Percentiles rank a stretch among this genome's conserved stretches.
phyloP scores from a whole-genome alignment of 2,113 vertebrate species.

The Gadus macrocephalus region DNA sequence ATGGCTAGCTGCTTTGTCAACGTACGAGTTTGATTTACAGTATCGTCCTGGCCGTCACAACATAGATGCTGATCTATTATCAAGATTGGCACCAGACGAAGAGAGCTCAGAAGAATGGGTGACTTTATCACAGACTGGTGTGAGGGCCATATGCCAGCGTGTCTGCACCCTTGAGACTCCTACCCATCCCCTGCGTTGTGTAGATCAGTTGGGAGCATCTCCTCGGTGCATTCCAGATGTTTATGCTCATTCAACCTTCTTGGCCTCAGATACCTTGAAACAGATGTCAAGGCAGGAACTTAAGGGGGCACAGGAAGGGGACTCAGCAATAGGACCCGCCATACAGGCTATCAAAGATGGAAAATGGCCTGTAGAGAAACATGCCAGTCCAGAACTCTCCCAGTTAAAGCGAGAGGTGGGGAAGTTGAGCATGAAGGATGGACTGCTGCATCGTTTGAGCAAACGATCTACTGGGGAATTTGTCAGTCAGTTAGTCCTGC shows the following conservation, averaged over 20 bases:
- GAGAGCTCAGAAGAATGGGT: neutral
- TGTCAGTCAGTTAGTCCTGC: too few species aligned
- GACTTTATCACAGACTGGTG: neutral
- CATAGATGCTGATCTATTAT: neutral
- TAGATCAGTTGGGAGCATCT: constrained; percentile 9
- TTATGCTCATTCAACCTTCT: constrained; percentile 5
- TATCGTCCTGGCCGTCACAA: neutral
- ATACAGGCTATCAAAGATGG: neutral
- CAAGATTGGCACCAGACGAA: neutral
- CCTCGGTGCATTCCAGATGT: neutral
- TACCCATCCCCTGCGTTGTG: neutral
- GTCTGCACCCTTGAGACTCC: neutral
- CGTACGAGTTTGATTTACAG: neutral
- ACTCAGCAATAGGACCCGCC: neutral
- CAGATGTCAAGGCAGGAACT: constrained; percentile 1
- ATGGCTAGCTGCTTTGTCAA: neutral
- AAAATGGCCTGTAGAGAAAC: constrained; percentile 1
- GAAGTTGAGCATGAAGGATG: neutral
- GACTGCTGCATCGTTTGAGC: too few species aligned
- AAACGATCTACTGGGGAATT: too few species aligned
- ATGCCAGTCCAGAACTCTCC: neutral
- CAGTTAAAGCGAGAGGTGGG: neutral
- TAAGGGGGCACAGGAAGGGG: neutral
- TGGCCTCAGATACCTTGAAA: neutral
- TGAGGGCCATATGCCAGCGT: neutral